These are phyloP conservation scores for Neoarius graeffei DNA, from an alignment of 2,113 vertebrate genomes.

Conservation along the genomic window DNA sequence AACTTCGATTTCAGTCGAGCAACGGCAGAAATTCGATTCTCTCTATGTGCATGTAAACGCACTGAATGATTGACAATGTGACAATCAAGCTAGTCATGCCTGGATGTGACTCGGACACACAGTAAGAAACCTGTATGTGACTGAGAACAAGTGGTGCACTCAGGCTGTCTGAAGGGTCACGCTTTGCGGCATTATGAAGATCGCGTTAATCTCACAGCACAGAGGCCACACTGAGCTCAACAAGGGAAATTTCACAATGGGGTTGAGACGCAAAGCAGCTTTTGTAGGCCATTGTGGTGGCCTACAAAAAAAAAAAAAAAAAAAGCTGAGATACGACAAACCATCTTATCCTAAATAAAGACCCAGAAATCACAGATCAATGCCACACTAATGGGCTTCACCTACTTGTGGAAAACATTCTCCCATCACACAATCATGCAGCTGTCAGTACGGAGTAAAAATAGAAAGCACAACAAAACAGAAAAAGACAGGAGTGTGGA, in stretches of 20 bases:
- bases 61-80: too few species aligned
- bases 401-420: background rate
- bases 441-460: slow-evolving; percentile 2
- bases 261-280: slow-evolving; percentile 27
- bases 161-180: slow-evolving; percentile 29
- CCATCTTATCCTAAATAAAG: background rate
- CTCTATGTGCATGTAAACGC: too few species aligned
- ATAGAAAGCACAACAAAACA: background rate
- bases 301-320: slow-evolving; percentile 2
- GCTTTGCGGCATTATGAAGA: slow-evolving; percentile 44
- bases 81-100: slow-evolving; percentile 27
- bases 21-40: too few species aligned
- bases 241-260: slow-evolving; percentile 36
- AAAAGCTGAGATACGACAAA: background rate
- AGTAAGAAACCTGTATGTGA: slow-evolving; percentile 26
- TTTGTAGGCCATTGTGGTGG: background rate
- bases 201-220: slow-evolving; percentile 43
- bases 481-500: background rate
- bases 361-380: background rate
- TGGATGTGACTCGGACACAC: slow-evolving; percentile 31
- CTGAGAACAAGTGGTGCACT: background rate
- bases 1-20: too few species aligned
- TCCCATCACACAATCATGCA: background rate
- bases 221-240: slow-evolving; percentile 19
- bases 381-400: background rate